phyloP scores from a whole-genome alignment of 2,113 vertebrate species.

The Dermatemys mawii region DNA sequence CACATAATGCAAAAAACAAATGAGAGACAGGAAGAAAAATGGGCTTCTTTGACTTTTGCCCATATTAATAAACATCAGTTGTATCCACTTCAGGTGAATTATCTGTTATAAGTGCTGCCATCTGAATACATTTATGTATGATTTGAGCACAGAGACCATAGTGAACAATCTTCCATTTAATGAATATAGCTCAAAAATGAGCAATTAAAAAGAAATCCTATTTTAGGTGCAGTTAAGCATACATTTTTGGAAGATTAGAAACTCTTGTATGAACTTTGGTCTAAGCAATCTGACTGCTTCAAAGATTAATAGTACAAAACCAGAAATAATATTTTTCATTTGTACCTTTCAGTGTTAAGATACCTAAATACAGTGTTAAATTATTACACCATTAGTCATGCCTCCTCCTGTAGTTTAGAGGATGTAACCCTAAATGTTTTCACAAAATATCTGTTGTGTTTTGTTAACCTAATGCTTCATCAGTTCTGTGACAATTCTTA shows the following conservation, averaged over 20 bases:
- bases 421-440: conserved; percentile 51
- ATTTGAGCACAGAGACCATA: conserved; percentile 33
- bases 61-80: conserved; percentile 59
- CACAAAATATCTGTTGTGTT: conserved; percentile 67
- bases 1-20: conserved; percentile 33
- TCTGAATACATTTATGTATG: conserved; percentile 36
- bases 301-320: conserved; percentile 37
- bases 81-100: conserved; percentile 33
- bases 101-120: conserved; percentile 36
- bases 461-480: conserved; percentile 67
- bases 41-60: conserved; percentile 28
- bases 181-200: conserved; percentile 41
- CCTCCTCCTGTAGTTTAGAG: conserved; percentile 47
- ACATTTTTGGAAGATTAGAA: conserved; percentile 19
- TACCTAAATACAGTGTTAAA: not conserved
- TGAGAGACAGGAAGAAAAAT: conserved; percentile 50
- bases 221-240: not conserved
- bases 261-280: not conserved
- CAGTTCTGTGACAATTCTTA: conserved; percentile 69
- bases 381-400: conserved; percentile 35
- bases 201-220: conserved; percentile 30
- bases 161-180: conserved; percentile 50
- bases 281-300: not conserved
- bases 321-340: conserved; percentile 12
- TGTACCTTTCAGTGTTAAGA: conserved; percentile 33